phyloP scores from a whole-genome alignment of 2,113 vertebrate species.

The cat (Felis catus) region DNA sequence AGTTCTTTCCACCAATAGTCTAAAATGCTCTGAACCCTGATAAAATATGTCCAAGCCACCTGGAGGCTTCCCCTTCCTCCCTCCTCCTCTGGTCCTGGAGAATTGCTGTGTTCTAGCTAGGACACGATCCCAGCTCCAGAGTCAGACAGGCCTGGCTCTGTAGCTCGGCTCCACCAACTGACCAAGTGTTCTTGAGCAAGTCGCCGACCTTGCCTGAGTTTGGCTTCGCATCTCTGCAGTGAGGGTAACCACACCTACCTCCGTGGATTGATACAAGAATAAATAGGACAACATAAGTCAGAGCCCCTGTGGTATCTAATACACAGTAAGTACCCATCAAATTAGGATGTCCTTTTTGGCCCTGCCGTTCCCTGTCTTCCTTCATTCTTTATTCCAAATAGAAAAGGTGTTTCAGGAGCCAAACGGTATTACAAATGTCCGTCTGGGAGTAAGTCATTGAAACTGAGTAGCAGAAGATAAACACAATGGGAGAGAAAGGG shows the following conservation, averaged over 20 bases:
- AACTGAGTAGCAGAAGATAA: background rate
- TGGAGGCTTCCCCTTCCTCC: background rate
- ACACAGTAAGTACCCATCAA: background rate
- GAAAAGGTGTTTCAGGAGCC: background rate
- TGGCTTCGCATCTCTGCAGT: background rate
- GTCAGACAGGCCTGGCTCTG: background rate
- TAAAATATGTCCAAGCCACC: background rate
- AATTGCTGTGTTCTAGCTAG: background rate
- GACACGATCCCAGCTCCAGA: background rate
- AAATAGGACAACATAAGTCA: background rate
- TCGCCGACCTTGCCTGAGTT: background rate
- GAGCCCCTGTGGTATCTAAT: background rate
- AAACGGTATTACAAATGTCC: background rate
- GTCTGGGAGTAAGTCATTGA: background rate
- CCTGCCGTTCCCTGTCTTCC: background rate
- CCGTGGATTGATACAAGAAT: background rate
- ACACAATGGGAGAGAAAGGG: background rate
- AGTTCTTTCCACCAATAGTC: background rate
- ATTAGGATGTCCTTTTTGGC: background rate
- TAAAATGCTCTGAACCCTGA: background rate
- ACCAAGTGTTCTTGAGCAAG: background rate
- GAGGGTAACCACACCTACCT: background rate
- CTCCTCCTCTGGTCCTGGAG: background rate
- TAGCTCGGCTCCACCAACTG: background rate
- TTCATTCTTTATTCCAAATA: background rate